A percentile compares a stretch with the other conserved stretches of the same genome.
Conservation (phyloP, 2,888 invertebrate genomes). For the Hoplodrina ambigua region DNA sequence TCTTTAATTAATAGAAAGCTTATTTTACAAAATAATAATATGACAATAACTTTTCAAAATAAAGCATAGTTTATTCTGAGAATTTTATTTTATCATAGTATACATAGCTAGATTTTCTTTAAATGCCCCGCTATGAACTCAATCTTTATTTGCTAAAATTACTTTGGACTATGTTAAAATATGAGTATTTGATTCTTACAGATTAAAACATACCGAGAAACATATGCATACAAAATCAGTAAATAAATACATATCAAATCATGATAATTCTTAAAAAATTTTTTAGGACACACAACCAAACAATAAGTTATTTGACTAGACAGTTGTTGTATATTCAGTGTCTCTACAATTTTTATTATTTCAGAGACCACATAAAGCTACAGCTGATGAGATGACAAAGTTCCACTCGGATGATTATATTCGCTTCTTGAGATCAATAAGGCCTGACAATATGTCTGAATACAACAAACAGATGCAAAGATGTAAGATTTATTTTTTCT, state of each 20-base stretch:
- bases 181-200: not conserved
- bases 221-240: not conserved
- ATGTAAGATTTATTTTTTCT: conserved; percentile 91
- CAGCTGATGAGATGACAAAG: conserved; percentile 99
- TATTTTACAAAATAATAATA: not conserved
- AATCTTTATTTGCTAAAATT: not conserved
- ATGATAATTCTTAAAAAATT: not conserved
- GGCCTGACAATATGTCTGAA: conserved; percentile 99
- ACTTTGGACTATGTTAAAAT: not conserved
- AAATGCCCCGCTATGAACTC: too few relatives aligned
- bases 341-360: conserved; percentile 17
- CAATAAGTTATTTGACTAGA: not conserved
- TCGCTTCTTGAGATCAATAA: conserved; percentile 97
- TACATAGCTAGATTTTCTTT: too few relatives aligned
- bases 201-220: too few relatives aligned
- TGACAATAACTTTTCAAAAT: too few relatives aligned
- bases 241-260: not conserved
- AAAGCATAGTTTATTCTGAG: too few relatives aligned
- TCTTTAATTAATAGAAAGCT: too few relatives aligned
- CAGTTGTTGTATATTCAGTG: not conserved
- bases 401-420: conserved; percentile 99
- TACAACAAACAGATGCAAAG: conserved; percentile 99
- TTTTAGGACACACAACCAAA: not conserved
- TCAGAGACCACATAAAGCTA: conserved; percentile 99
- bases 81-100: too few relatives aligned